A percentile compares a stretch with the other conserved stretches of the same genome.
Conservation (phyloP, 2,797 vertebrate species). For the Astyanax mexicanus region DNA sequence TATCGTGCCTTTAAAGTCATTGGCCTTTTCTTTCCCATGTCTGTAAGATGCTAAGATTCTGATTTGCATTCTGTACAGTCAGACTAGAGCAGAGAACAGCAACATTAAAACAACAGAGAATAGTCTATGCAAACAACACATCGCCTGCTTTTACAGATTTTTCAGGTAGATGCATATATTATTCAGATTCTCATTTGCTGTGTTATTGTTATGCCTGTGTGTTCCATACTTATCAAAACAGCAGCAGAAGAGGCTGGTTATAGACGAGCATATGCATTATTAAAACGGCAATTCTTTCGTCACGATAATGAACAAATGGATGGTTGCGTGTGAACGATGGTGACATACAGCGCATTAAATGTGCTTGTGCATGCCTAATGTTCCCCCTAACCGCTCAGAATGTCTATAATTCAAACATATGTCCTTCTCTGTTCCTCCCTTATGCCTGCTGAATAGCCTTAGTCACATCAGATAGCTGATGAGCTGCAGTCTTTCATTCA, state of each 20-base stretch:
- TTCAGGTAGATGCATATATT: slow-evolving; percentile 35
- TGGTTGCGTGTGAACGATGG: slow-evolving; percentile 54
- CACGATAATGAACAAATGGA: slow-evolving; percentile 65
- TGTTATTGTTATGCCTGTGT: slow-evolving; percentile 61
- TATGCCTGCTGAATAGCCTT: slow-evolving; percentile 25
- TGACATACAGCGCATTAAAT: slow-evolving; percentile 68
- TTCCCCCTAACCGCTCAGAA: slow-evolving; percentile 57
- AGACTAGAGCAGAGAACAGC: slow-evolving; percentile 21
- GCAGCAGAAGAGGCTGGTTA: slow-evolving; percentile 58
- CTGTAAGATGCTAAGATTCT: slow-evolving; percentile 4
- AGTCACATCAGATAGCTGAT: slow-evolving; percentile 35
- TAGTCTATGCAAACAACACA: slow-evolving; percentile 21
- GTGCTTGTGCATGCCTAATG: slow-evolving; percentile 61
- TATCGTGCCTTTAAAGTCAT: too few relatives aligned
- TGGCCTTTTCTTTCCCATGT: background rate
- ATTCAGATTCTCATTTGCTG: slow-evolving; percentile 45
- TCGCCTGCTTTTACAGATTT: slow-evolving; percentile 29
- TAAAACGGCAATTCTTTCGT: slow-evolving; percentile 56
- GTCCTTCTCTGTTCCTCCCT: slow-evolving; percentile 46
- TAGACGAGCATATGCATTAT: slow-evolving; percentile 51
- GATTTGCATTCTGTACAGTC: slow-evolving; percentile 12
- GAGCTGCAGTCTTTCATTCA: slow-evolving; percentile 40
- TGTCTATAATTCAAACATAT: slow-evolving; percentile 63
- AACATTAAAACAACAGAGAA: background rate
- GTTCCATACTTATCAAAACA: slow-evolving; percentile 64